Conservation (phyloP, 1,140 invertebrate species). For the Orchestia grillus region DNA sequence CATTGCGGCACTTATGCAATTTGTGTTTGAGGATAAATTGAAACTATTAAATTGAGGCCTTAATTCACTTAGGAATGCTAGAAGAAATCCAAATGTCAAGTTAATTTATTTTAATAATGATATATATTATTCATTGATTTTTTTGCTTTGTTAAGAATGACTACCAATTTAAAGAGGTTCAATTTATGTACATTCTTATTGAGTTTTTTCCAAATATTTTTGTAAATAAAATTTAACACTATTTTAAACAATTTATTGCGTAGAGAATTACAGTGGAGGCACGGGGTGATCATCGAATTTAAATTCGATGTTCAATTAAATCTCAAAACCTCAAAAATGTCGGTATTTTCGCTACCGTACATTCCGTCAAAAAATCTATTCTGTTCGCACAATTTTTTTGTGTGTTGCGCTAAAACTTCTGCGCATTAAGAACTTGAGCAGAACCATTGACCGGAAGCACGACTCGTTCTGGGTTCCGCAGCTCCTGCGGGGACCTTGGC, state of each 20-base stretch:
- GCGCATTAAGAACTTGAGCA: not conserved
- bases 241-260: not conserved
- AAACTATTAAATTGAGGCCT: not conserved
- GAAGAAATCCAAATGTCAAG: not conserved
- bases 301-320: not conserved
- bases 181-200: no score
- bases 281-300: not conserved
- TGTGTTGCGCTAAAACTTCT: not conserved
- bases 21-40: no score
- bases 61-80: not conserved
- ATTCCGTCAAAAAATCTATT: not conserved
- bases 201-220: no score
- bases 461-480: not conserved
- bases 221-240: not conserved
- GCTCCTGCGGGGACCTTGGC: not conserved
- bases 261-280: not conserved
- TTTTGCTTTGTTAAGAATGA: not conserved
- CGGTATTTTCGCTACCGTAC: not conserved
- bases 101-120: not conserved
- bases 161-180: not conserved
- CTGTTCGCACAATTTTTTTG: not conserved
- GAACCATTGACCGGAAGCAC: not conserved
- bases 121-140: not conserved
- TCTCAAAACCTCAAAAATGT: not conserved
- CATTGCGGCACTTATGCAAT: not conserved